Evolutionary conservation across 2,888 invertebrate genomes (phyloP), one percentile per base, ranked within the genome.

Genomic region (Xylophagus ater): DNA sequence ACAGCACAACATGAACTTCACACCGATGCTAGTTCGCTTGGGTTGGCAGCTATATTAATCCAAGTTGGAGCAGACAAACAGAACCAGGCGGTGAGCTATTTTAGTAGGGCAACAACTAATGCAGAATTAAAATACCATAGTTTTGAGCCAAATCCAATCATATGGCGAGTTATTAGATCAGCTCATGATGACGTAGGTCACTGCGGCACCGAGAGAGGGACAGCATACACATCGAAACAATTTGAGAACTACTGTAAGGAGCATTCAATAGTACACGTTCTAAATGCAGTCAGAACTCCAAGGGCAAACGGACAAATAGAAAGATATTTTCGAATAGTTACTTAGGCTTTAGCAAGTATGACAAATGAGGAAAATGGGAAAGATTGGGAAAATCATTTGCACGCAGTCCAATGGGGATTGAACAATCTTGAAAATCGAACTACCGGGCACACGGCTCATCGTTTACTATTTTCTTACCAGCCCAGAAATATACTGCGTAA

Each of bases 381-480:
- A 6, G 20, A 17, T 10, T 40, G 36, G 3, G 41, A 45, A 17
- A 37, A 47, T n/a, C n/a, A n/a, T n/a, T n/a, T n/a, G n/a, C n/a
- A n/a, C n/a, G n/a, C n/a, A n/a, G n/a, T n/a, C n/a, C n/a, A n/a
- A n/a, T n/a, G n/a, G n/a, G n/a, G n/a, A n/a, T n/a, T n/a, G n/a
- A n/a, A n/a, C n/a, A n/a, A n/a, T n/a, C n/a, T n/a, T n/a, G n/a
- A n/a, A n/a, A n/a, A 23, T 36, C 17, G 4, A 17, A 34, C 30
- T 47, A 35, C 14, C 40, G 28, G 14, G 33, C 33, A 45, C 26
- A 26, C 35, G 10, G 31, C 37, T 17, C 31, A 41, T 19, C 34
- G 15, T 34, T 10, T 17, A 26, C 33, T 43, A 9, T 24, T 39
- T 25, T 34, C 56, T 0, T 56, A 59, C 32, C 51, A 55, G 33